phyloP scores from a whole-genome alignment of 2,888 invertebrate species.

The Sturmia bella region DNA sequence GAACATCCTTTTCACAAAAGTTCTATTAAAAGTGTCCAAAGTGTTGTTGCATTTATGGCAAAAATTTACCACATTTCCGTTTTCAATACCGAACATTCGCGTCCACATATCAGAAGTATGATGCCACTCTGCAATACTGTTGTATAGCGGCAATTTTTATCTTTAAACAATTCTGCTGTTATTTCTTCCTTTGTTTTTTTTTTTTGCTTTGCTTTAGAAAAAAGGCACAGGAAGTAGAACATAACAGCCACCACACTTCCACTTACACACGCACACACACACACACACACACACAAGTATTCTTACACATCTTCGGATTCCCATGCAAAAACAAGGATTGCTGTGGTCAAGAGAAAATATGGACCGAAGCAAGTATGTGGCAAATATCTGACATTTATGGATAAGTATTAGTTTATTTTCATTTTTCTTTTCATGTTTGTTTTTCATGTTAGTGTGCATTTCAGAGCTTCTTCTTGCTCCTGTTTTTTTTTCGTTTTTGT shows the following conservation, averaged over 20 bases:
- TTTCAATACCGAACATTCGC: conserved; percentile 31
- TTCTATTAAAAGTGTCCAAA: conserved; percentile 25
- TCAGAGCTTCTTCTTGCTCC: conserved; percentile 13
- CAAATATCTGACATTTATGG: conserved; percentile 66
- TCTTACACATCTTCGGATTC: neutral
- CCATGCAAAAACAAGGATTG: conserved; percentile 38
- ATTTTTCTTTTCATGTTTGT: conserved; percentile 36
- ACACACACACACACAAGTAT: neutral
- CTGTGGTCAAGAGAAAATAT: conserved; percentile 56
- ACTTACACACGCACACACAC: neutral
- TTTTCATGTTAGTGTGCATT: conserved; percentile 47
- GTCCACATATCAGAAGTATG: conserved; percentile 11
- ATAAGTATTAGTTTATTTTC: conserved; percentile 52
- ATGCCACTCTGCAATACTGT: neutral
- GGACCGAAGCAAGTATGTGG: conserved; percentile 52
- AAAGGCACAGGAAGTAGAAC: conserved; percentile 21
- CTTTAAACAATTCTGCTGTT: conserved; percentile 27
- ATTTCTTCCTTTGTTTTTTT: neutral
- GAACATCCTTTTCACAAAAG: conserved; percentile 1
- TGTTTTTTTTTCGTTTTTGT: neutral
- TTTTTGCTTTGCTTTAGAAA: conserved; percentile 1
- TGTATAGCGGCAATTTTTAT: conserved; percentile 32
- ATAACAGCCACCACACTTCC: neutral
- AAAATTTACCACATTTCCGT: conserved; percentile 40
- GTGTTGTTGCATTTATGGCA: conserved; percentile 16